A percentile compares a stretch with the other conserved stretches of the same genome.
Evolutionary conservation across 1,140 invertebrate genomes (phyloP).

Genomic region (Drosophila sturtevanti): DNA sequence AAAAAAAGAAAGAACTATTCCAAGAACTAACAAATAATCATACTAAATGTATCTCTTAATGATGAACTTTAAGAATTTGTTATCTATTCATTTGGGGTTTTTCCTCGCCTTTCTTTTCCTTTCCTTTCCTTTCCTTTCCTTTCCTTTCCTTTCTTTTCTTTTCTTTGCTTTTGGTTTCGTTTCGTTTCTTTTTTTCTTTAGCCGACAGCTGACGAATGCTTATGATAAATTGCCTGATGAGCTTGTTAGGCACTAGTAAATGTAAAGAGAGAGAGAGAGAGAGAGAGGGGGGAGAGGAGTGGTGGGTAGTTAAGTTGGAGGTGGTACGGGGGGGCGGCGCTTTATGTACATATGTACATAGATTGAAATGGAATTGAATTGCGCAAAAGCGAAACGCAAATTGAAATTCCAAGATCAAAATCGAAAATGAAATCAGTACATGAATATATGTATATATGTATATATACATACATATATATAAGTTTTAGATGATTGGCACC

Average conservation of each 20-base stretch:
- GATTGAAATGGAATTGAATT: conserved; percentile 20
- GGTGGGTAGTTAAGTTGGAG: too few relatives aligned
- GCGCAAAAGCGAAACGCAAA: conserved; percentile 58
- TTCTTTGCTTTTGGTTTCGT: not conserved
- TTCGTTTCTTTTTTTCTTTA: not conserved
- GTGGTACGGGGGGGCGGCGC: too few relatives aligned
- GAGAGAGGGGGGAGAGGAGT: not conserved
- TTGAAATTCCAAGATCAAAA: conserved; percentile 76
- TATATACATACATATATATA: too few relatives aligned
- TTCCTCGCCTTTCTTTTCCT: not conserved
- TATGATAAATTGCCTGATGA: conserved; percentile 66
- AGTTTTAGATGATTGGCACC: too few relatives aligned
- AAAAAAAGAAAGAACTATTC: conserved; percentile 32
- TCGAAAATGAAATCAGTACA: conserved; percentile 40
- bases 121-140: not conserved
- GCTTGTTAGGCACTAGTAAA: conserved; percentile 51
- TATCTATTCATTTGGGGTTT: not conserved
- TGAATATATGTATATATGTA: too few relatives aligned
- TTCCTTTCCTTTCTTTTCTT: not conserved
- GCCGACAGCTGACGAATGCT: conserved; percentile 53
- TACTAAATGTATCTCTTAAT: conserved; percentile 40
- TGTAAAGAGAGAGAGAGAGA: not conserved
- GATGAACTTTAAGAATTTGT: conserved; percentile 12
- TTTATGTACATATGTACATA: not conserved
- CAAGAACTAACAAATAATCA: conserved; percentile 19